Base-by-base conservation (phyloP, 2,888 invertebrate species). In the Bombyx huttoni region DNA sequence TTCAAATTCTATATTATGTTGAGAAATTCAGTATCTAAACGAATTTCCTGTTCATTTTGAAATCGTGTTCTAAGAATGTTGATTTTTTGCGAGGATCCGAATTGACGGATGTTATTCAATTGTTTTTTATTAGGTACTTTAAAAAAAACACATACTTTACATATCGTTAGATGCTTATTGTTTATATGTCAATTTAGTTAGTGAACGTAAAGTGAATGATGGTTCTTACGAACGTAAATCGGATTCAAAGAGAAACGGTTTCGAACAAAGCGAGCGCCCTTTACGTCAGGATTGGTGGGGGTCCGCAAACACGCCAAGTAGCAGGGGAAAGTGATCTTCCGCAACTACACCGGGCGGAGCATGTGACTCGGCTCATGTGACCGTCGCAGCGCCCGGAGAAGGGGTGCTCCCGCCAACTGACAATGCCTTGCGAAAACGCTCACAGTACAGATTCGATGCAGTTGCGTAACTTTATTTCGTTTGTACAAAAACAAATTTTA, bases 371-470 rank as follows among this genome's bases (percentile, higher is more conserved):
- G 67, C 63, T 73, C 79, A 80, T 73, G 70, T 78, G 80, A 75
- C 71, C 60, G 58, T 57, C 40, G 58, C 46, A 51, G 53, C 47
- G 54, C 13, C 55, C 54, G 54, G 58, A 46, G 10, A 49, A 46
- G 51, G 33, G 49, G 33, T 50, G 40, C 50, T 46, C 24, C 46
- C 47, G 13, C 52, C 48, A 35, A 47, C 34, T 55, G 64, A 77
- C 76, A 76, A 73, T 74, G 64, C 71, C 64, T 80, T 83, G 78
- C 81, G 74, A 80, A 75, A 79, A 68, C 63, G 52, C 60, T 60
- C n/a, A 50, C 46, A 40, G 40, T 40, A 10, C 40, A 40, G 40
- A 40, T 40, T 40, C 12, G 12, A 10, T 40, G 40, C 62, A 58
- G 40, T 40, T 40, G 40, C 12, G 12, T 12, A 2, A 12, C 1